Percentiles rank a stretch among this genome's conserved stretches.
These are phyloP conservation scores for Phataginus tricuspis DNA, from an alignment of 2,797 vertebrate genomes.

Conservation along the genomic window DNA sequence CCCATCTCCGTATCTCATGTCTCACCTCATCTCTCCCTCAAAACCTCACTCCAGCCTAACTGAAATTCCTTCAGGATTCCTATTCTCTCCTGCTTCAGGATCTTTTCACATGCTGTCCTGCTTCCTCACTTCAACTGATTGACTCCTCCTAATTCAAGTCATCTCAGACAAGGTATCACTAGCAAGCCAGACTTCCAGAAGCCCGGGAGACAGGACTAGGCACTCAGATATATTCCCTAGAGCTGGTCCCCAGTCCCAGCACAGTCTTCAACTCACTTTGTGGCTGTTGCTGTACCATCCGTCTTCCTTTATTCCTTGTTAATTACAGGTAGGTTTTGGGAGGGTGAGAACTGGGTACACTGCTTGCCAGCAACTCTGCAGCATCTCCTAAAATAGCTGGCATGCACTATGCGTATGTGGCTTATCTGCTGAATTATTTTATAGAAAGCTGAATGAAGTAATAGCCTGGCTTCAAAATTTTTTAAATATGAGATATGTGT, in stretches of 20 bases:
- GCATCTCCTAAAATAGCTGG: neutral
- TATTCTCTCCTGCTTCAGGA: neutral
- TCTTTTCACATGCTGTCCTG: neutral
- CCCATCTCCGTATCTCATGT: neutral
- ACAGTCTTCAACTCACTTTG: neutral
- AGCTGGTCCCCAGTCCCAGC: neutral
- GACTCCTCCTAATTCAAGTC: neutral
- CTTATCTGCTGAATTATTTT: neutral
- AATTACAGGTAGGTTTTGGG: neutral
- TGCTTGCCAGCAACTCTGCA: neutral
- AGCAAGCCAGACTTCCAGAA: neutral
- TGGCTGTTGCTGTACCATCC: neutral
- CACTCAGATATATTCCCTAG: neutral
- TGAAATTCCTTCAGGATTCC: conserved; percentile 2
- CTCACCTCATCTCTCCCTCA: neutral
- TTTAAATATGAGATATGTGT: neutral
- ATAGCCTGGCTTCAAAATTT: neutral
- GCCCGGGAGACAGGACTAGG: neutral
- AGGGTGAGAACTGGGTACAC: neutral
- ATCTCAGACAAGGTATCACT: neutral
- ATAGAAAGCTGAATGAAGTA: neutral
- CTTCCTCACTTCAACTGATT: neutral
- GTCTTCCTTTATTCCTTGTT: neutral
- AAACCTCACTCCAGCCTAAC: neutral
- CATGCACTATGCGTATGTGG: neutral